Conservation (phyloP, 2,888 invertebrate species). For the Acleris sparsana region DNA sequence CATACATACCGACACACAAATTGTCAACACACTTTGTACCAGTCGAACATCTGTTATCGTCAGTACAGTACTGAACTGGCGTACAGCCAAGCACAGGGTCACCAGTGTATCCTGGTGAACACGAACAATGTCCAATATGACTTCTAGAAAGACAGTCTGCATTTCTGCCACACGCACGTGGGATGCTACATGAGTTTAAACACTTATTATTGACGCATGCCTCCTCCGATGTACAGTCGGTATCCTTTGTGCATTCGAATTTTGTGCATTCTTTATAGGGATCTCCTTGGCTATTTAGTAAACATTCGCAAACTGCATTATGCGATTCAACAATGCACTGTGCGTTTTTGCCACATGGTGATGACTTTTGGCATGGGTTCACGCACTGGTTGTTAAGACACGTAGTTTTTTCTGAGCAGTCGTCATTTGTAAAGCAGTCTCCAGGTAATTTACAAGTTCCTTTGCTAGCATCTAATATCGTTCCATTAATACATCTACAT, state of each 20-base stretch:
- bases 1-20: conserved; percentile 87
- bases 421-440: conserved; percentile 90
- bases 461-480: conserved; percentile 89
- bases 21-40: conserved; percentile 93
- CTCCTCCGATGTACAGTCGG: conserved; percentile 88
- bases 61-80: conserved; percentile 91
- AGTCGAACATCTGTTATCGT: conserved; percentile 91
- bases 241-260: conserved; percentile 90
- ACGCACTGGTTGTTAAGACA: conserved; percentile 90
- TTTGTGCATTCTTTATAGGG: conserved; percentile 87
- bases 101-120: conserved; percentile 92
- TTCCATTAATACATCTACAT: conserved; percentile 90
- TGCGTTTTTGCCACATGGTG: conserved; percentile 89
- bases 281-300: conserved; percentile 89
- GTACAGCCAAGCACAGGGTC: conserved; percentile 94
- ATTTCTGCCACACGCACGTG: conserved; percentile 92
- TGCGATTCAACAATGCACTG: conserved; percentile 88
- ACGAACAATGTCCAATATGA: conserved; percentile 92
- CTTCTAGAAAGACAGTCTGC: conserved; percentile 90
- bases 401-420: conserved; percentile 90
- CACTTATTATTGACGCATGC: conserved; percentile 92
- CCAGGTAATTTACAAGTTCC: conserved; percentile 92
- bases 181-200: conserved; percentile 90
- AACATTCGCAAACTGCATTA: conserved; percentile 89
- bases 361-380: conserved; percentile 88